A percentile compares a stretch with the other conserved stretches of the same genome.
phyloP scores from a whole-genome alignment of 2,113 vertebrate genomes.

The Pseudorectes ferrugineus region DNA sequence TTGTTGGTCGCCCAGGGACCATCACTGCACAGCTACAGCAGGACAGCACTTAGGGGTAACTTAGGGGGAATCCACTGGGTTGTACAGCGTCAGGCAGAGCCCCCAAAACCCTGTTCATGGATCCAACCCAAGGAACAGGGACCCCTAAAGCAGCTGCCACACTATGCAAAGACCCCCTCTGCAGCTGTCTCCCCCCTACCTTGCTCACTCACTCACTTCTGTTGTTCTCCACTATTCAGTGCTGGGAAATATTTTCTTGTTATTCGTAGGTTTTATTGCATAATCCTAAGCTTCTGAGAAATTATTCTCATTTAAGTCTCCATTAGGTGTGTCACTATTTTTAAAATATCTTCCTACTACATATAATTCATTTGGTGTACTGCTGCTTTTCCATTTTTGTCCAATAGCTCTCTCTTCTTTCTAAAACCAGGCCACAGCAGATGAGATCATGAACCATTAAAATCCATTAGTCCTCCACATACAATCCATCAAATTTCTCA shows the following conservation, averaged over 20 bases:
- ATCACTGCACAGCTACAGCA: background rate
- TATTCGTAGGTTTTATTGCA: background rate
- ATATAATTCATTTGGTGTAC: background rate
- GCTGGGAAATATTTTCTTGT: background rate
- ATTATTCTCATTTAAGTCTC: background rate
- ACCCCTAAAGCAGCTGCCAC: background rate
- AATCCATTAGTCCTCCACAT: background rate
- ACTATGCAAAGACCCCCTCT: background rate
- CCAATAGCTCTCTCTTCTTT: background rate
- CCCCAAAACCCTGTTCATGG: rapidly evolving
- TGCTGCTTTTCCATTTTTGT: slow-evolving; percentile 28
- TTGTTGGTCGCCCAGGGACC: background rate
- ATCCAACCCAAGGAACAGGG: background rate
- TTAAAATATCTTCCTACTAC: background rate
- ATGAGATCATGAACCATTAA: slow-evolving; percentile 16
- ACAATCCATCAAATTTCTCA: background rate
- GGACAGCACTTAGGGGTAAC: background rate
- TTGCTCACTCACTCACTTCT: background rate
- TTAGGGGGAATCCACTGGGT: background rate
- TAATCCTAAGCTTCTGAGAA: background rate
- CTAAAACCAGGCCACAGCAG: background rate
- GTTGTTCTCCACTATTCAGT: background rate
- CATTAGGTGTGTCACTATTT: background rate
- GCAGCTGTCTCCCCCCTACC: background rate
- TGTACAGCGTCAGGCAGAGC: background rate